A percentile compares a stretch with the other conserved stretches of the same genome.
phyloP scores from a whole-genome alignment of 2,797 vertebrate species.

The Anabacerthia variegaticeps region DNA sequence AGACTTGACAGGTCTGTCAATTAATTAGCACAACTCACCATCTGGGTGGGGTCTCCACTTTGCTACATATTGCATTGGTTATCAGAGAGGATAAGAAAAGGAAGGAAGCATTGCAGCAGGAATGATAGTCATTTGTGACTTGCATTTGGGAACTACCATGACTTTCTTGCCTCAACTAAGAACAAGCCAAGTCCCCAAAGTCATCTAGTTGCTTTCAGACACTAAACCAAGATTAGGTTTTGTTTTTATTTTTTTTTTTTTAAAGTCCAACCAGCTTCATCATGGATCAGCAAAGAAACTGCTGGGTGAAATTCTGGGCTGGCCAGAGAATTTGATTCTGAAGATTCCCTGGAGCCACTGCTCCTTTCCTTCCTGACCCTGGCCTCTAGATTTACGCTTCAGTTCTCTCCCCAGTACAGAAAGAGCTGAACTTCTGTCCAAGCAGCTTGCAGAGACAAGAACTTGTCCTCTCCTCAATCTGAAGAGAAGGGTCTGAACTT shows the following conservation, averaged over 20 bases:
- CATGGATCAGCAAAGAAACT: background rate
- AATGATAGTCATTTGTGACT: background rate
- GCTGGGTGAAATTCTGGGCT: background rate
- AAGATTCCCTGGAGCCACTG: background rate
- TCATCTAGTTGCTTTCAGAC: background rate
- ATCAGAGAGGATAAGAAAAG: background rate
- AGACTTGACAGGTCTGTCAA: background rate
- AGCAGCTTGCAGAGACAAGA: background rate
- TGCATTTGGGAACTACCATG: background rate
- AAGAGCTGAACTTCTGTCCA: background rate
- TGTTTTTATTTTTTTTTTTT: background rate
- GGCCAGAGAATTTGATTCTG: background rate
- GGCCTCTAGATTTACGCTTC: fast-evolving
- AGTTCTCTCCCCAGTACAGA: background rate
- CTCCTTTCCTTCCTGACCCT: background rate
- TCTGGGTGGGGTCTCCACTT: background rate
- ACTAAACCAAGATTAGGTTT: background rate
- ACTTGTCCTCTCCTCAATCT: background rate
- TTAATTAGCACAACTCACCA: background rate
- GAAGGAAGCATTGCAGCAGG: background rate
- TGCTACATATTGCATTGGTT: background rate
- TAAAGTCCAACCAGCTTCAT: background rate
- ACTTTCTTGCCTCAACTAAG: background rate
- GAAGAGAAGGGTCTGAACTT: background rate
- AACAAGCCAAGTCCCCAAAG: background rate